These are phyloP conservation scores for Ophion obscuratus DNA, from an alignment of 2,888 invertebrate species.

Conservation along the genomic window DNA sequence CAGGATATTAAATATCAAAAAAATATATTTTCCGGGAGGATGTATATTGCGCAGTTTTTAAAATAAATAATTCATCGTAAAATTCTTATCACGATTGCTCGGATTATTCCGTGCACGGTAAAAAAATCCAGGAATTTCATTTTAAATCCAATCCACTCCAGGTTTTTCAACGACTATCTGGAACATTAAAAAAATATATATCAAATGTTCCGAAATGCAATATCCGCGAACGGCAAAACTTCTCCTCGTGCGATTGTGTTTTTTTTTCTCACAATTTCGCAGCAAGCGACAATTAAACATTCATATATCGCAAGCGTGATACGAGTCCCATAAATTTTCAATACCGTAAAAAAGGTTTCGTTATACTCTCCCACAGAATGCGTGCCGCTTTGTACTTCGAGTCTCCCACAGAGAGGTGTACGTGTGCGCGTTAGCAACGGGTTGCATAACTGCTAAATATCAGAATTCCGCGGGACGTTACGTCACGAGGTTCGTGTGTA, in stretches of 20 bases:
- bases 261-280: background rate
- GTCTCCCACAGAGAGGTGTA: background rate
- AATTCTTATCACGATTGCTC: background rate
- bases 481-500: conserved; percentile 34
- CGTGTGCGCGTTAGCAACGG: background rate
- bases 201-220: background rate
- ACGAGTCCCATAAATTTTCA: background rate
- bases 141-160: background rate
- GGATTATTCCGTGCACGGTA: background rate
- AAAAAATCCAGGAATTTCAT: background rate
- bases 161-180: background rate
- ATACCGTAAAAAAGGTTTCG: background rate
- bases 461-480: conserved; percentile 34
- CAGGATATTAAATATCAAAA: background rate
- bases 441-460: conserved; percentile 44
- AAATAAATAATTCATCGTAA: background rate
- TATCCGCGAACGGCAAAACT: background rate
- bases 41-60: background rate
- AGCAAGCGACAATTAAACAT: background rate
- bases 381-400: background rate
- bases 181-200: background rate
- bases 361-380: background rate
- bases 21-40: background rate
- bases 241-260: background rate
- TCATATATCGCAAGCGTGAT: background rate